Percentiles rank a stretch among this genome's conserved stretches.
Evolutionary conservation across 2,888 invertebrate genomes (phyloP).

Genomic region (Volucella zonaria): DNA sequence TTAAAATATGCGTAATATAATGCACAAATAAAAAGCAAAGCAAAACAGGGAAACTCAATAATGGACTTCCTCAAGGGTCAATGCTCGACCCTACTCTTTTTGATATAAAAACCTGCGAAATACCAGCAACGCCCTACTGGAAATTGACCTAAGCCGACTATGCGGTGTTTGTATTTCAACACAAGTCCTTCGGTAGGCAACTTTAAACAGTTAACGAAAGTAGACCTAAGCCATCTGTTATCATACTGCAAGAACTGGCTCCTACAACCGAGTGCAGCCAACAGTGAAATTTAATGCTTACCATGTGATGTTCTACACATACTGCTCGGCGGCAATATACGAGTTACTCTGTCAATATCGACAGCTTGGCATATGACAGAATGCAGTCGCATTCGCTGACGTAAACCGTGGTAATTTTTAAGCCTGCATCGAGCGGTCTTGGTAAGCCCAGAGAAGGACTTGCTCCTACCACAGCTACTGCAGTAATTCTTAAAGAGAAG

Average conservation of each 20-base stretch:
- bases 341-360: no score
- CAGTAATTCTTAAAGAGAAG: no score
- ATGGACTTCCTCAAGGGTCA: constrained; percentile 4
- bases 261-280: no score
- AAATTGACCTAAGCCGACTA: constrained; percentile 3
- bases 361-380: no score
- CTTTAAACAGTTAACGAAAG: neutral
- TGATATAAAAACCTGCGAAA: neutral
- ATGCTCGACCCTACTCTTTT: neutral
- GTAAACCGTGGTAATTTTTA: no score
- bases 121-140: neutral
- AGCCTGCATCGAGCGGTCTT: no score
- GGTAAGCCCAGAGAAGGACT: no score
- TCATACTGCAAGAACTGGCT: neutral
- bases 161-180: neutral
- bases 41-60: neutral
- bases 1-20: neutral
- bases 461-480: no score
- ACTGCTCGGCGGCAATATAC: no score
- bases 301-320: no score
- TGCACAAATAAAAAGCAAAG: neutral
- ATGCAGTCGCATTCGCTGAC: no score
- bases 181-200: neutral
- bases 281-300: no score
- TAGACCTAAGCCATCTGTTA: neutral